Evolutionary conservation across 2,797 vertebrate species (phyloP), one percentile per base, ranked within the genome.

Genomic region (Crenichthys baileyi): DNA sequence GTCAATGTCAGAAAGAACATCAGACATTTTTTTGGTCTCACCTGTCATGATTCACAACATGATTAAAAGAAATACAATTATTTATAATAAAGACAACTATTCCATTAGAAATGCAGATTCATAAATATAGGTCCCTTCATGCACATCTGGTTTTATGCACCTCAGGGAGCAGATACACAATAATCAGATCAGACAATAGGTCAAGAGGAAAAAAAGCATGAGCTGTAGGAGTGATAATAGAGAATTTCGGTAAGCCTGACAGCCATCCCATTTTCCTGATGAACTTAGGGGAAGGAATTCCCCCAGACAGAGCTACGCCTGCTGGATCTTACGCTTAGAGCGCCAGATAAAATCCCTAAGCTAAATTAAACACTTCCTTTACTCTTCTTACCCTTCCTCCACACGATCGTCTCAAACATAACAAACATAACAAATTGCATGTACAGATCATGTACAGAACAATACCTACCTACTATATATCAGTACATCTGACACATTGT

Each of bases 301-400:
- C 91, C 93, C 90, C 82, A 88, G 82, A 92, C 82, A 29, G 83
- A 39, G 84, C 92, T 92, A 91, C 93, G 92, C 94, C 95, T 83
- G 80, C 82, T 84, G 79, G 88, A 91, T 91, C 82, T 84, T 70
- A 80, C n/a, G 78, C 84, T 84, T 46, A 76, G 53, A 84, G 91
- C 77, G 67, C 78, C 86, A 86, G 90, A 93, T 94, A 87, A 92
- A 94, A 87, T 90, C 86, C 88, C 85, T 31, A 31, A 83, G 86
- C 89, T 92, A 93, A 94, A 93, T 93, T 88, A 92, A 94, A 94
- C 92, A 90, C 88, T 91, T 93, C 89, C 94, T 91, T 84, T 79
- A 70, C 82, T 88, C 89, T 79, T 79, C 77, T 86, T 81, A 90
- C 31, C 76, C 82, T 91, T 92, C 92, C 86, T 92, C 83, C 79